Evolutionary conservation across 2,113 vertebrate species (phyloP).

Genomic region (Python bivittatus): DNA sequence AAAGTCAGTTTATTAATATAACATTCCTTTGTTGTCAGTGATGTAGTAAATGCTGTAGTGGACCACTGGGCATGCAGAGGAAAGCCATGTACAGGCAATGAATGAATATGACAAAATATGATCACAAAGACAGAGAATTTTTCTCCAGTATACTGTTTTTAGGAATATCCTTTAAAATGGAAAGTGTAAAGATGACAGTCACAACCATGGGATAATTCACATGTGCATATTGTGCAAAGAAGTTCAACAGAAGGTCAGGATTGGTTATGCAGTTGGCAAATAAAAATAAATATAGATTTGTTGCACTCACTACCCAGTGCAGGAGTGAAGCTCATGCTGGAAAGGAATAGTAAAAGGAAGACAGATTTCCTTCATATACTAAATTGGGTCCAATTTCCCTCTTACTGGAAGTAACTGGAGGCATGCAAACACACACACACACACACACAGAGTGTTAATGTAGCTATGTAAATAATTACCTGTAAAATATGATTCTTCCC

Average conservation of each 20-base stretch:
- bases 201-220: background rate
- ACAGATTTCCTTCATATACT: background rate
- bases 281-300: background rate
- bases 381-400: background rate
- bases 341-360: background rate
- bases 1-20: background rate
- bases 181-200: background rate
- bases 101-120: background rate
- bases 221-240: background rate
- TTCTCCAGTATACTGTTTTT: background rate
- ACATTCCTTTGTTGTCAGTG: background rate
- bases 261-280: background rate
- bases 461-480: background rate
- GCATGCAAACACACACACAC: background rate
- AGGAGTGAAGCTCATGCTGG: background rate
- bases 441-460: background rate
- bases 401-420: background rate
- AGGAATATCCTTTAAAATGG: background rate
- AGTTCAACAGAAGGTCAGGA: background rate
- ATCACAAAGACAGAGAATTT: background rate
- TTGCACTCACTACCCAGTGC: background rate
- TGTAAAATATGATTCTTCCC: background rate
- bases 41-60: background rate
- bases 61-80: background rate
- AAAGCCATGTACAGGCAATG: background rate